These are phyloP conservation scores for Kobus ellipsiprymnus DNA, from an alignment of 2,113 vertebrate genomes.

Conservation along the genomic window DNA sequence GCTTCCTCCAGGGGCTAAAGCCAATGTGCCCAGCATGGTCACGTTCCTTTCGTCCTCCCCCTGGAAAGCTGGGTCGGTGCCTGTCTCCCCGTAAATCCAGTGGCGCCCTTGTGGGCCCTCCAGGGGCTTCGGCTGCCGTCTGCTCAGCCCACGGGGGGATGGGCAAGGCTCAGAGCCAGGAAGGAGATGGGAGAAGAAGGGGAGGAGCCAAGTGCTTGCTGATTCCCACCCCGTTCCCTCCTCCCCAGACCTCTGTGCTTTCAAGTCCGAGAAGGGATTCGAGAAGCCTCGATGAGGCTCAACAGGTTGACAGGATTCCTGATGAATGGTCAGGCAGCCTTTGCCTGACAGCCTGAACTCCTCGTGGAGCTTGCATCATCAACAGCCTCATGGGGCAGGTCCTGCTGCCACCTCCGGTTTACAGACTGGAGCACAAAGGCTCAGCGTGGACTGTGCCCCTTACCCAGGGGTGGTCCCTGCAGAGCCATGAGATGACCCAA, in stretches of 20 bases:
- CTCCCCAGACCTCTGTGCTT: not conserved
- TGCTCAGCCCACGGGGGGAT: not conserved
- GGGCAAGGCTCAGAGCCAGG: not conserved
- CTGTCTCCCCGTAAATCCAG: not conserved
- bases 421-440: not conserved
- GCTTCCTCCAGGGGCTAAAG: not conserved
- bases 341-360: not conserved
- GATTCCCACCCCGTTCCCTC: not conserved
- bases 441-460: not conserved
- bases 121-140: not conserved
- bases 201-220: not conserved
- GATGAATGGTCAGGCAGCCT: not conserved
- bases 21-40: rapidly evolving
- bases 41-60: not conserved
- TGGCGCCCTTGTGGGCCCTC: not conserved
- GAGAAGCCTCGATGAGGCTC: not conserved
- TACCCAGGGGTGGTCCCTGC: not conserved
- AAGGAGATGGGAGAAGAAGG: not conserved
- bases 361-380: rapidly evolving
- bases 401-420: not conserved
- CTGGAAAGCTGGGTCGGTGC: not conserved
- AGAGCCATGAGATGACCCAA: not conserved
- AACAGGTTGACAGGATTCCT: no score
- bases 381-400: not conserved
- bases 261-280: not conserved